A percentile compares a stretch with the other conserved stretches of the same genome.
phyloP scores from a whole-genome alignment of 23 tunicate species.

The Clavelina lepadiformis region DNA sequence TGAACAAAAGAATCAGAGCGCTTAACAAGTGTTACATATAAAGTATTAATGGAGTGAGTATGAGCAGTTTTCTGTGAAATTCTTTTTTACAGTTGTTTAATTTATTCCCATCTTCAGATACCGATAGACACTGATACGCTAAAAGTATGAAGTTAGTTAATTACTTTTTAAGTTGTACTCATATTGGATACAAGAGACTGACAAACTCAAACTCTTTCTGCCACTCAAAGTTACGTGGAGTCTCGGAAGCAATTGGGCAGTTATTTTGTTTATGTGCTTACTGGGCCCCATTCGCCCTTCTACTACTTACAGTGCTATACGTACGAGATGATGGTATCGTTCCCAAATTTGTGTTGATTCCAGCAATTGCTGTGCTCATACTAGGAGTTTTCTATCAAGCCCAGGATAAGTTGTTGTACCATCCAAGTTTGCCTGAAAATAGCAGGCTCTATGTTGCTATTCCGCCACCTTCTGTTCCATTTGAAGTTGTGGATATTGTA shows the following conservation, averaged over 20 bases:
- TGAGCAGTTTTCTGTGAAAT: neutral
- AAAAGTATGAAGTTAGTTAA: slow-evolving; percentile 19
- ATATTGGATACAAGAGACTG: slow-evolving; percentile 28
- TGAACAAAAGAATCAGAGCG: too few relatives aligned
- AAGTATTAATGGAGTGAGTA: neutral
- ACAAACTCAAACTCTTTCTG: slow-evolving; percentile 10
- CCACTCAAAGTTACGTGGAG: neutral
- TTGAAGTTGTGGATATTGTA: slow-evolving; percentile 48
- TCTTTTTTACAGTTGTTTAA: too few relatives aligned
- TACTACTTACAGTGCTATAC: slow-evolving; percentile 34
- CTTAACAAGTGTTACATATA: too few relatives aligned
- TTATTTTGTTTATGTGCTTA: slow-evolving; percentile 25
- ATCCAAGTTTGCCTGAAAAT: slow-evolving; percentile 62
- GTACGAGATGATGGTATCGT: slow-evolving; percentile 2
- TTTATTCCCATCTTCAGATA: too few relatives aligned
- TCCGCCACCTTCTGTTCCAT: slow-evolving; percentile 25
- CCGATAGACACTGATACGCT: too few relatives aligned
- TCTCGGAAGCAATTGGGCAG: slow-evolving; percentile 8
- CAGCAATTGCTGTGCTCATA: slow-evolving; percentile 28
- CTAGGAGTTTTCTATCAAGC: slow-evolving; percentile 49
- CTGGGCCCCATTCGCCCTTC: slow-evolving; percentile 30
- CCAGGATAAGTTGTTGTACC: slow-evolving; percentile 71
- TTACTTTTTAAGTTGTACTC: slow-evolving; percentile 15
- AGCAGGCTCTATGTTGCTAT: slow-evolving; percentile 43
- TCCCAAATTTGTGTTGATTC: slow-evolving; percentile 12